Base-by-base conservation (phyloP, 2,888 invertebrate genomes). In the Allolobophora icterica region DNA sequence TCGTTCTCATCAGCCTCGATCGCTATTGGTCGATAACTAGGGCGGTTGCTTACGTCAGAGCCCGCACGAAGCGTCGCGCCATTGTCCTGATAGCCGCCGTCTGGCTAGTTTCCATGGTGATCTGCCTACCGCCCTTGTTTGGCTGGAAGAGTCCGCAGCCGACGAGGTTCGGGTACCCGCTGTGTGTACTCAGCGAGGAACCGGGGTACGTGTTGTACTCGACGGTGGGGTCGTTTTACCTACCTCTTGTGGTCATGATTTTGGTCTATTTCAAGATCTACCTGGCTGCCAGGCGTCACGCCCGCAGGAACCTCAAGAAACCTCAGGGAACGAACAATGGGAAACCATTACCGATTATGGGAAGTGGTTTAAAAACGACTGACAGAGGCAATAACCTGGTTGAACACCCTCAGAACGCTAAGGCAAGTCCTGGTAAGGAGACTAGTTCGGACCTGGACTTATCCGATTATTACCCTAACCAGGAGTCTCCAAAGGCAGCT, bases 201-300 rank as follows among this genome's bases (percentile, higher is more conserved):
- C 97, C 98, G 95, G 97, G 97, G 93, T 99, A 99, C 95, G 99
- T 99, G 96, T 97, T 99, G 94, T 99, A 99, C 96, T 99, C 99
- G 92, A 96, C 96, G 21, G 94, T 96, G 40, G 95, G 98, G 93
- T 94, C 99, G 93, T 99, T 99, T 96, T 99, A 99, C 96, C 97
- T 99, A 94, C 99, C 99, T 24, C 96, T 99, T 92, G 96, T 97
- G 93, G 98, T 99, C 93, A 99, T 99, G 99, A 97, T 99, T 92
- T 97, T 98, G 93, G 98, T 99, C 89, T 99, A 99, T 96, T 98
- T 98, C 95, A 98, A 98, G 96, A 99, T 99, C 90, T 93, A 92
- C 84, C 58, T 97, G 96, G 99, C 99, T 87, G 99, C 99, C 90
- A 97, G 98, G 95, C 97, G 97, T 90, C 96, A 99, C 90, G 99